Evolutionary conservation across 2,113 vertebrate genomes (phyloP), one percentile per base, ranked within the genome.

Genomic region (Ptilorrhoa leucosticta): DNA sequence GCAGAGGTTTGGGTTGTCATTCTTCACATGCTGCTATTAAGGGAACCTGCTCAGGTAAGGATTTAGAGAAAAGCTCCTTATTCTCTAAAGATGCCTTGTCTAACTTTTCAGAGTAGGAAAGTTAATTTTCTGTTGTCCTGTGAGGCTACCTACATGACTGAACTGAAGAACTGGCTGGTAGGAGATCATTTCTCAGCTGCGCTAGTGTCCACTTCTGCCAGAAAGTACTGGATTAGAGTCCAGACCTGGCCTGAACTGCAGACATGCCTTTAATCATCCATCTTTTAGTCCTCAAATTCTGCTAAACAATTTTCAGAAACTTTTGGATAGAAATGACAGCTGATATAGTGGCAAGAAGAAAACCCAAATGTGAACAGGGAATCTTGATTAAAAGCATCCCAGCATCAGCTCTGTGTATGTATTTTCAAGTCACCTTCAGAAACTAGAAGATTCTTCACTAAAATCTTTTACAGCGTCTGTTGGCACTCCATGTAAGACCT

Each of bases 201-300:
- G 11, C 1, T 2, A 72, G 20, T n/a, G 4, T 13, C 72, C 0
- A 0, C n/a, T 57, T 7, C 40, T 61, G 30, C 54, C 73, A 77
- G 58, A 60, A 77, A 40, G 15, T 21, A 15, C 26, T 89, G 23
- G 45, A 53, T 84, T 78, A 81, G 60, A 78, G 33, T 22, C n/a
- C 64, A 48, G n/a, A 7, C 21, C 61, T 33, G 4, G 2, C 35
- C 60, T 2, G 3, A 24, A 6, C 54, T 77, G 13, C 0, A 0
- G 45, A 81, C 16, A 31, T 78, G 45, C 31, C 37, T 84, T 75
- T 63, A 70, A 47, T 19, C 31, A 65, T 40, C n/a, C n/a, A 30
- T 50, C 24, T 64, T 37, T 23, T 81, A 69, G 31, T 28, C 26
- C 60, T 33, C 37, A 77, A 76, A 61, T 77, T 51, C 35, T 87